Evolutionary conservation across 1,140 invertebrate genomes (phyloP), one percentile per base, ranked within the genome.

Genomic region (Drosophila orena): DNA sequence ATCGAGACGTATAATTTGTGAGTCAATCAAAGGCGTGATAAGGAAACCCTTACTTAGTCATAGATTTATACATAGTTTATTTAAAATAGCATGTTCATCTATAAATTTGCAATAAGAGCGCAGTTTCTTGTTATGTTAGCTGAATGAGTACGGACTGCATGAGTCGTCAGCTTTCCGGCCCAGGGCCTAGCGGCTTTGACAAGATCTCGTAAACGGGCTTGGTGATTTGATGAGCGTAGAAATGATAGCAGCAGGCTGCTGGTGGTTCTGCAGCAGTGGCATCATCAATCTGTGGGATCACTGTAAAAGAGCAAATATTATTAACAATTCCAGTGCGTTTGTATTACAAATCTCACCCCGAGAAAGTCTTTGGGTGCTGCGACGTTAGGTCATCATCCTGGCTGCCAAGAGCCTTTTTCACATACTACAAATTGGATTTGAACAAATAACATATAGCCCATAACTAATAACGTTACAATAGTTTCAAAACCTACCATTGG

Each of bases 391-490:
- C 95, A 85, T 96, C 95, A 68, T 95, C 95, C 88, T 95, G 95
- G 76, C 93, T 94, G 70, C 94, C 94, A 74, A 93, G 93, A 52
- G 95, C 94, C 93, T 96, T 96, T 90, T 96, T 96, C 15, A 96
- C 95, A 94, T 95, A 97, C 93, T 96, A 55, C 53, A 14, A 59
- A 30, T 17, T 22, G 7, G 37, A 53, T 38, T 11, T 42, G 34
- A 15, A 10, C 12, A 8, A 20, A 22, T 8, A 14, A 10, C 30
- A 30, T 30, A 43, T 44, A 14, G 1, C 3, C 0, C 8, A 38
- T 44, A 14, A 2, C 4, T 0, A 12, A 3, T 40, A 12, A 1
- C 1, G 0, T 7, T 12, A 34, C 10, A 17, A 15, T 1, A 15
- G 0, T 12, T 1, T 0, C 2, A 20, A 22, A 22, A 72, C 59